These are phyloP conservation scores for Eurois occulta DNA, from an alignment of 2,888 invertebrate species.

Conservation along the genomic window DNA sequence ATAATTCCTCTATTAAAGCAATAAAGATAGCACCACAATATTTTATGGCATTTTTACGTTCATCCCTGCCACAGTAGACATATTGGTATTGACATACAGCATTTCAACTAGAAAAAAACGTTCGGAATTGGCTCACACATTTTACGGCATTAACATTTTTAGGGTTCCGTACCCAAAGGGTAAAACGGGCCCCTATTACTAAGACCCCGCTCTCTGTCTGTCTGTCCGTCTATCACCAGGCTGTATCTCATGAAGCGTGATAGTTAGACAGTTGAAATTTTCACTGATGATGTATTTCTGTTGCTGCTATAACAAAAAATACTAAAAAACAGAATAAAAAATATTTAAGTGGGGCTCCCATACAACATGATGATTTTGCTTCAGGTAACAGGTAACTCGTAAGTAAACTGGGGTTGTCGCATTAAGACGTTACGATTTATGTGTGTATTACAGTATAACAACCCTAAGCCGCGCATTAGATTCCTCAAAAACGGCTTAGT, in stretches of 20 bases:
- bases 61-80: slow-evolving; percentile 54
- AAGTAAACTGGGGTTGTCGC: neutral
- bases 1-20: slow-evolving; percentile 74
- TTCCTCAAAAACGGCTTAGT: neutral
- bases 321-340: too few relatives aligned
- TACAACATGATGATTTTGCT: too few relatives aligned
- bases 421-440: neutral
- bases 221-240: too few relatives aligned
- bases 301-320: too few relatives aligned
- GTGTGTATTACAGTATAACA: neutral
- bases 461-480: neutral
- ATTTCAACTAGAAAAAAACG: neutral
- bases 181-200: too few relatives aligned
- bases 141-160: neutral
- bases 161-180: too few relatives aligned
- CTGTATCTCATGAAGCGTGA: too few relatives aligned
- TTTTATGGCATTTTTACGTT: slow-evolving; percentile 78
- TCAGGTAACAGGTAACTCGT: neutral
- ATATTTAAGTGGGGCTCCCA: too few relatives aligned
- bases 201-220: too few relatives aligned
- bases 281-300: too few relatives aligned
- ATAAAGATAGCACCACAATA: slow-evolving; percentile 77
- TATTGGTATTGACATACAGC: neutral
- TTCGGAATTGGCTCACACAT: neutral
- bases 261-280: too few relatives aligned